phyloP scores from a whole-genome alignment of 1,140 invertebrate genomes.

The Microvelia longipes region DNA sequence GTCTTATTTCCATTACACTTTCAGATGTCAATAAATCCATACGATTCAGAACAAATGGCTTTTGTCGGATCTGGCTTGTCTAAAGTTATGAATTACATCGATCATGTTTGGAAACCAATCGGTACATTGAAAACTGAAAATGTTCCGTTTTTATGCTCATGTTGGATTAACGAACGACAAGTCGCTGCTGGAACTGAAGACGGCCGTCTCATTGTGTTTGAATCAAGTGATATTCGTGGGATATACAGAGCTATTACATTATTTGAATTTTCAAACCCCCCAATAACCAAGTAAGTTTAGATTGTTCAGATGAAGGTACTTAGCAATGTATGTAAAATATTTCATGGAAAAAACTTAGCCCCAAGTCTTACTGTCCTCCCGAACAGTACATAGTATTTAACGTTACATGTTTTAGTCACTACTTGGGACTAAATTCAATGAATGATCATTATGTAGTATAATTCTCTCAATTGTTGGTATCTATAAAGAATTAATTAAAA shows the following conservation, averaged over 20 bases:
- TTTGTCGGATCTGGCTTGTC: neutral
- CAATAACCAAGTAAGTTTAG: neutral
- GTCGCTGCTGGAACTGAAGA: neutral
- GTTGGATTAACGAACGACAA: neutral
- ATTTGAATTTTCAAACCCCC: neutral
- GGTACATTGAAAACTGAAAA: neutral
- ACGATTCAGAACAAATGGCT: neutral
- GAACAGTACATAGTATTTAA: too few relatives aligned
- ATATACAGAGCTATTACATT: neutral
- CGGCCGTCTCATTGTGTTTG: neutral
- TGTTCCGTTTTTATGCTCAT: neutral
- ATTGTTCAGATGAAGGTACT: too few relatives aligned
- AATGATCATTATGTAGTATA: too few relatives aligned
- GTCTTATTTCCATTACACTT: neutral
- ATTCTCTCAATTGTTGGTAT: too few relatives aligned
- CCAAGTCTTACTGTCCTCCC: too few relatives aligned
- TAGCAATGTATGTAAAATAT: too few relatives aligned
- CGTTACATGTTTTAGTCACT: too few relatives aligned
- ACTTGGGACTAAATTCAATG: too few relatives aligned
- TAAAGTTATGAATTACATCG: neutral
- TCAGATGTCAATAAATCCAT: neutral
- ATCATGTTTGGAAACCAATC: neutral
- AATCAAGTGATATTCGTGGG: neutral
- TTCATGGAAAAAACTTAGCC: too few relatives aligned
- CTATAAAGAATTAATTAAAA: too few relatives aligned